phyloP scores from a whole-genome alignment of 64 coral and sea anemone genomes.

The Actinia equina region DNA sequence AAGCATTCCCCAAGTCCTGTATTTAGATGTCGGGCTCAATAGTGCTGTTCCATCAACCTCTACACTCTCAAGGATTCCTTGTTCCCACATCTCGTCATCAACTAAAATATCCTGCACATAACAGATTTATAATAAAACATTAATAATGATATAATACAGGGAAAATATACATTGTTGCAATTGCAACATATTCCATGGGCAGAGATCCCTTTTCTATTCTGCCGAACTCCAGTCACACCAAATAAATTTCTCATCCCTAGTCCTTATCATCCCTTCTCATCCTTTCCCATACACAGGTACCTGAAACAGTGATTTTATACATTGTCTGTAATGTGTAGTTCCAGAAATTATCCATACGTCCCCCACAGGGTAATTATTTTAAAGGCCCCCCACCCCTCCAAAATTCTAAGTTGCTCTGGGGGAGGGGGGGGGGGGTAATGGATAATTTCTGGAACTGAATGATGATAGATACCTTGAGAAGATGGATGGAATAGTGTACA shows the following conservation, averaged over 20 bases:
- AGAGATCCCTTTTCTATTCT: too few relatives aligned
- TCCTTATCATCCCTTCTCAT: too few relatives aligned
- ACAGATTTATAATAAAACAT: not conserved
- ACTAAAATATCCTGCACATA: slow-evolving; percentile 71
- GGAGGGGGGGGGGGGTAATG: too few relatives aligned
- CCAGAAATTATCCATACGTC: too few relatives aligned
- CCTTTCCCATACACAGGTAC: too few relatives aligned
- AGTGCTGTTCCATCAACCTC: slow-evolving; percentile 31
- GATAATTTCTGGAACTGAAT: too few relatives aligned
- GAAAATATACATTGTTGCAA: too few relatives aligned
- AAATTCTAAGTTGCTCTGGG: too few relatives aligned
- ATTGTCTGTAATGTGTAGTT: too few relatives aligned
- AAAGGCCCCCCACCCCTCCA: not conserved
- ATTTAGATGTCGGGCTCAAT: slow-evolving; percentile 39
- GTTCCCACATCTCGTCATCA: slow-evolving; percentile 89
- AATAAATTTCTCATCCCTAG: too few relatives aligned
- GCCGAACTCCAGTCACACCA: not conserved
- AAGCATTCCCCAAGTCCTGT: slow-evolving; percentile 52
- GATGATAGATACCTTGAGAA: slow-evolving; percentile 63
- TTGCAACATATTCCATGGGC: not conserved
- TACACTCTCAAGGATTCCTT: slow-evolving; percentile 72
- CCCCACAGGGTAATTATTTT: too few relatives aligned
- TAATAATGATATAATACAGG: not conserved
- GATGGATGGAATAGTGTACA: slow-evolving; percentile 79
- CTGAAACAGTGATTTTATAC: too few relatives aligned